Percentiles rank a stretch among this genome's conserved stretches.
phyloP scores from a whole-genome alignment of 2,888 invertebrate genomes.

The Anthrax anthrax region DNA sequence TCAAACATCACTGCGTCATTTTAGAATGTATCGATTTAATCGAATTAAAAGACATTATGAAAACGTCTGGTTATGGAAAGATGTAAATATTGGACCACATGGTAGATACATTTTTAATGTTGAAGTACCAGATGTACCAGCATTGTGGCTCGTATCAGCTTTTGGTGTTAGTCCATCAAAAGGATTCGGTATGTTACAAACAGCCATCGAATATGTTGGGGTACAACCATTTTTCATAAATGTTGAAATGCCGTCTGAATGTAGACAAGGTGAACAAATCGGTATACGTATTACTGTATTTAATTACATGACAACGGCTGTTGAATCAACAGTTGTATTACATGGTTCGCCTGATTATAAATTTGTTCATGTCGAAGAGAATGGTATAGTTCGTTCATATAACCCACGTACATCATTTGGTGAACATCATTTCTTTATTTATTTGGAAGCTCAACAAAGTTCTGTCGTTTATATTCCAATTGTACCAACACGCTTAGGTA shows the following conservation, averaged over 20 bases:
- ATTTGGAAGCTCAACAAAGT: conserved; percentile 63
- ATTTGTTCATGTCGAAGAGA: conserved; percentile 81
- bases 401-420: conserved; percentile 81
- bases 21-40: conserved; percentile 70
- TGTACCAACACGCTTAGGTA: conserved; percentile 66
- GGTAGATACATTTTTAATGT: conserved; percentile 76
- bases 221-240: conserved; percentile 89
- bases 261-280: conserved; percentile 84
- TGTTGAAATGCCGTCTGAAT: conserved; percentile 74
- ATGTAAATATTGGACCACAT: conserved; percentile 84
- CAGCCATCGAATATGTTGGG: conserved; percentile 73
- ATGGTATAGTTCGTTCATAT: conserved; percentile 75
- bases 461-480: conserved; percentile 80
- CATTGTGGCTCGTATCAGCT: conserved; percentile 86
- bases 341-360: conserved; percentile 73
- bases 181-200: conserved; percentile 76
- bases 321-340: conserved; percentile 79
- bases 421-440: conserved; percentile 91
- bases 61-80: conserved; percentile 91
- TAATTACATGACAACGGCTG: conserved; percentile 75
- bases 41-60: conserved; percentile 82
- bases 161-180: conserved; percentile 76
- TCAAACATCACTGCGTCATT: conserved; percentile 52
- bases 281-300: conserved; percentile 86
- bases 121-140: conserved; percentile 70